A percentile compares a stretch with the other conserved stretches of the same genome.
These are phyloP conservation scores for Amblyjoppa fuscipennis DNA, from an alignment of 2,888 invertebrate genomes.

Conservation along the genomic window DNA sequence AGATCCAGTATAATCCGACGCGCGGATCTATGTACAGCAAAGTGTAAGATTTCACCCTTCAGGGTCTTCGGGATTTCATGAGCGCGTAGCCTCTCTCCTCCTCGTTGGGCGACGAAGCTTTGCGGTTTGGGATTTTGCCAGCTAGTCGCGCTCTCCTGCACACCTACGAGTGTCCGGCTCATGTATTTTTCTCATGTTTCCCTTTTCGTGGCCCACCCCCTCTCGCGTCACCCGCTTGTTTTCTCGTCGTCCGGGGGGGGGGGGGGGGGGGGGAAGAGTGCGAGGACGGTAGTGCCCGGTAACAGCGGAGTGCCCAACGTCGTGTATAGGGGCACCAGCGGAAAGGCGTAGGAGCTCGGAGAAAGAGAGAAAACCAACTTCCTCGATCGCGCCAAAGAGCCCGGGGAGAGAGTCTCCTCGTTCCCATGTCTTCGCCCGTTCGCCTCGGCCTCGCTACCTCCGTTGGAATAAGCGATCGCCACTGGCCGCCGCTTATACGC, in stretches of 20 bases:
- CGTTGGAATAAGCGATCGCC: conserved; percentile 27
- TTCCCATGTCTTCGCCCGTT: conserved; percentile 80
- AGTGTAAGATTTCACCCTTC: background rate
- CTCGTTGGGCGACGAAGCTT: background rate
- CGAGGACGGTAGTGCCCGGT: conserved; percentile 19
- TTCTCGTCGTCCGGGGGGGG: conserved; percentile 4
- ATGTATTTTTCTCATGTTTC: conserved; percentile 29
- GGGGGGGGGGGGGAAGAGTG: conserved; percentile 1
- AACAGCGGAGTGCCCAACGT: conserved; percentile 31
- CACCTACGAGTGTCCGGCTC: conserved; percentile 23
- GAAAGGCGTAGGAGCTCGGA: conserved; percentile 54
- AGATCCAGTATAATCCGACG: background rate
- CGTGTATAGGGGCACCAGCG: conserved; percentile 46
- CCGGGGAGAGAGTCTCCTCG: conserved; percentile 62
- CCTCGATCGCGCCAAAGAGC: conserved; percentile 72
- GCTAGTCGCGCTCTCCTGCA: conserved; percentile 37
- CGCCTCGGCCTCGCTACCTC: conserved; percentile 62
- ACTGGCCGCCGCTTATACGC: conserved; percentile 39
- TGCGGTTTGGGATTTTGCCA: conserved; percentile 29
- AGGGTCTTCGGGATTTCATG: background rate
- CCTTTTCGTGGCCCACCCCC: background rate
- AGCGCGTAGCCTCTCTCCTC: background rate
- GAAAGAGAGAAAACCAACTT: conserved; percentile 71
- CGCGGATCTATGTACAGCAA: background rate
- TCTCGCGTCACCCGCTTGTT: conserved; percentile 3